These are phyloP conservation scores for Tenthredo notha DNA, from an alignment of 2,888 invertebrate genomes.

Conservation along the genomic window DNA sequence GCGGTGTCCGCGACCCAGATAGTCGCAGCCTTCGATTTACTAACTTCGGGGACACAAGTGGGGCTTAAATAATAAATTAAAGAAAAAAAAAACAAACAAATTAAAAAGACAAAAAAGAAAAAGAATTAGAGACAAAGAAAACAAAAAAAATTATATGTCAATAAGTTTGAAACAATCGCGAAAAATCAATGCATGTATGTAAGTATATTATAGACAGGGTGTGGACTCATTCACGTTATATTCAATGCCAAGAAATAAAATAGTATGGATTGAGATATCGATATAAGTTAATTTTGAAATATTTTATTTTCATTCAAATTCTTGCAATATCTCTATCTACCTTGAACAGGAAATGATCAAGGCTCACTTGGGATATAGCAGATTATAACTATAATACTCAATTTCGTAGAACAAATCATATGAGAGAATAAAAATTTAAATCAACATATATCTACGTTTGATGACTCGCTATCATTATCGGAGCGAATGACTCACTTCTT, in stretches of 20 bases:
- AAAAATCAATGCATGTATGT: neutral
- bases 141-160: neutral
- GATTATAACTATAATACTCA: neutral
- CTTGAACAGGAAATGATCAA: neutral
- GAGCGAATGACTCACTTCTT: neutral
- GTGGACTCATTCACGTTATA: neutral
- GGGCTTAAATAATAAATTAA: neutral
- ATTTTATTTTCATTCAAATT: neutral
- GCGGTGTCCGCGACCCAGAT: slow-evolving; percentile 75
- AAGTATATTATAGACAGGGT: neutral
- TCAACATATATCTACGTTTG: neutral
- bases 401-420: neutral
- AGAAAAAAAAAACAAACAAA: neutral
- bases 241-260: neutral
- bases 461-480: neutral
- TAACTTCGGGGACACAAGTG: slow-evolving; percentile 65
- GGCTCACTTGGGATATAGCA: neutral
- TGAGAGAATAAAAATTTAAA: neutral
- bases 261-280: neutral
- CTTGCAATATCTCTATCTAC: neutral
- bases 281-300: neutral
- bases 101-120: neutral
- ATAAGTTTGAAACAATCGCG: neutral
- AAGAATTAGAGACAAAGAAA: neutral
- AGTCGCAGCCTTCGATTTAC: slow-evolving; percentile 70